These are phyloP conservation scores for Siniperca undulata DNA, from an alignment of 2,797 vertebrate species.

Conservation along the genomic window DNA sequence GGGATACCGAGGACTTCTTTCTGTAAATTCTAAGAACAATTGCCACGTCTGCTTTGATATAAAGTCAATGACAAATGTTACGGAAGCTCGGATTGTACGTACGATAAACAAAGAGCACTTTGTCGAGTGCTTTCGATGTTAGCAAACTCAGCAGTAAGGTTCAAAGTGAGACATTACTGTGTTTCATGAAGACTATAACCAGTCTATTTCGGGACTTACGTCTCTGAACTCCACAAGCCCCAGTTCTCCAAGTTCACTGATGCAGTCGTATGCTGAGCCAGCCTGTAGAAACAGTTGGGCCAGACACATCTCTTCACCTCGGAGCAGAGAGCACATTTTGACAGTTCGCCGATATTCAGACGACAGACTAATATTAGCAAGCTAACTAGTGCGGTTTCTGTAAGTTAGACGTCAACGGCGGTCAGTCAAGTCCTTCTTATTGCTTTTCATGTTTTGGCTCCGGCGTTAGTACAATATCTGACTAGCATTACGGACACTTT, in stretches of 20 bases:
- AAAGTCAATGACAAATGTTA: too few species aligned
- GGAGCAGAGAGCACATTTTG: constrained; percentile 91
- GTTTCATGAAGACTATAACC: not conserved
- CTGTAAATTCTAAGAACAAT: not conserved
- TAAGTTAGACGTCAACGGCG: not conserved
- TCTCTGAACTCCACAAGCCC: constrained; percentile 98
- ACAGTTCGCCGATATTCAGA: constrained; percentile 30
- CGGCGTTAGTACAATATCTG: not conserved
- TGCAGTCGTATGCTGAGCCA: constrained; percentile 95
- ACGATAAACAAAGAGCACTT: not conserved
- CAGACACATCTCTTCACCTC: constrained; percentile 95
- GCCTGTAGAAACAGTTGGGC: constrained; percentile 97
- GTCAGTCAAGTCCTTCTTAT: not conserved
- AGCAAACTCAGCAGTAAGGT: constrained; percentile 17
- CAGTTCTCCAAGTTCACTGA: constrained; percentile 94
- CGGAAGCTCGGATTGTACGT: not conserved
- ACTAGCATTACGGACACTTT: constrained; percentile 36
- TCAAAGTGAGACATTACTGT: not conserved
- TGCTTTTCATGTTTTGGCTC: constrained; percentile 35
- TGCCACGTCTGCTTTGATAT: not conserved
- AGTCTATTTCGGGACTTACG: constrained; percentile 85
- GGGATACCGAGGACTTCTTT: not conserved
- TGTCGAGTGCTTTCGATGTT: not conserved
- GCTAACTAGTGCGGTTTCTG: constrained; percentile 24
- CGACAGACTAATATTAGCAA: constrained; percentile 38